Conservation (phyloP, 2,113 vertebrate species). For the Hypocryptadius cinnamomeus region DNA sequence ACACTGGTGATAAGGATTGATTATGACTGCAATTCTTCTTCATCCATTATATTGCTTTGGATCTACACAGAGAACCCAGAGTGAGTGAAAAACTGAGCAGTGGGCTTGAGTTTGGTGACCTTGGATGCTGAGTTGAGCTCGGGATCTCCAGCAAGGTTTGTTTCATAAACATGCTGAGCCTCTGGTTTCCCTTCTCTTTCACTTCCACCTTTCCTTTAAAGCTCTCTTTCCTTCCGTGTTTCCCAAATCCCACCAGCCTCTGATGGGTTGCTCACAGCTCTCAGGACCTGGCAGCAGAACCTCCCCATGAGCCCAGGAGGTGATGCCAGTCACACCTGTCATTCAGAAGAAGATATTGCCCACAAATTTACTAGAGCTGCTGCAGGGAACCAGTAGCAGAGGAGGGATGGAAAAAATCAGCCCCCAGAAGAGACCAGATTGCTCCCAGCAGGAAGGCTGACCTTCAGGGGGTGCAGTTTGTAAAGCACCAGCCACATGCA, state of each 20-base stretch:
- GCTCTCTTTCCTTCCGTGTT: neutral
- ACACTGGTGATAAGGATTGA: neutral
- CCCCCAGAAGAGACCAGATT: neutral
- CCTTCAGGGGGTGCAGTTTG: rapidly evolving
- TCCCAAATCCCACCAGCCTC: neutral
- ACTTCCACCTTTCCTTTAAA: neutral
- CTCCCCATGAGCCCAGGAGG: neutral
- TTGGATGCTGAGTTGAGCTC: neutral
- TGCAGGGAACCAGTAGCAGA: neutral
- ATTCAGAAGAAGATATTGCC: neutral
- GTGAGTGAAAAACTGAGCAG: neutral
- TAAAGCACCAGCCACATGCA: rapidly evolving
- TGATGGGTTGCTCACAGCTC: neutral
- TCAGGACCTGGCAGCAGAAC: neutral
- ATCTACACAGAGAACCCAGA: neutral
- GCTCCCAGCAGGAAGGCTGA: neutral
- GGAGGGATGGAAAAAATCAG: neutral
- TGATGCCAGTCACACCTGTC: neutral
- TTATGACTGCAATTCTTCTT: neutral
- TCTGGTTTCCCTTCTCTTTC: neutral
- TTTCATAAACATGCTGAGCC: neutral
- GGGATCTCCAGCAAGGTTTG: neutral
- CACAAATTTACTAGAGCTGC: neutral
- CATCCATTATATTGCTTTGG: neutral
- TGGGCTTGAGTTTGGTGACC: neutral